Percentiles rank a stretch among this genome's conserved stretches.
Evolutionary conservation across 2,113 vertebrate species (phyloP).

Genomic region (Arizona elegans): DNA sequence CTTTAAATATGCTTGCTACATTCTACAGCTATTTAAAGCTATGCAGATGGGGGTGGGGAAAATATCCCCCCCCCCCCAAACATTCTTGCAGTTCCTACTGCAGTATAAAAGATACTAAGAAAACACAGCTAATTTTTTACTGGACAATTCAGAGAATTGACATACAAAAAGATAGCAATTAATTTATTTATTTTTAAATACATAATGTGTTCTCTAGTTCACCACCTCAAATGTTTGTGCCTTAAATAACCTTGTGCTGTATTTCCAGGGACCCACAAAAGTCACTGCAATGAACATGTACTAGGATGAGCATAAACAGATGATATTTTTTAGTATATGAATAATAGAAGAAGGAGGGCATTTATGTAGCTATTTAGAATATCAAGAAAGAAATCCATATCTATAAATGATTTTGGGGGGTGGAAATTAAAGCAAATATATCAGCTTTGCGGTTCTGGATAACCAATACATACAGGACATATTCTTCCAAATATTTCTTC

Average conservation of each 20-base stretch:
- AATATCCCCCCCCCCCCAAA: neutral
- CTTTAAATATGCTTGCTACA: neutral
- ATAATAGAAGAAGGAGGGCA: neutral
- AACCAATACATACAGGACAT: neutral
- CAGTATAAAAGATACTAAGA: neutral
- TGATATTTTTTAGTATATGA: neutral
- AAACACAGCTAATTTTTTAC: neutral
- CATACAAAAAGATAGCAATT: neutral
- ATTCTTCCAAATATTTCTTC: neutral
- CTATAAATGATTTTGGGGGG: neutral
- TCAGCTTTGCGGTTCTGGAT: neutral
- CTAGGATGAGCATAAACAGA: neutral
- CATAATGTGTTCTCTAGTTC: neutral
- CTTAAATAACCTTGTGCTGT: neutral
- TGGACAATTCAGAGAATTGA: neutral
- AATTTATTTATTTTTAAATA: neutral
- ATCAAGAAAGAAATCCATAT: neutral
- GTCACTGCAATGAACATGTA: neutral
- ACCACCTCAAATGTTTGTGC: neutral
- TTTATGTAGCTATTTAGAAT: neutral
- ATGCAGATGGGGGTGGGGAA: neutral
- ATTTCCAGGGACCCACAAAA: neutral
- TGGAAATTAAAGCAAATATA: neutral
- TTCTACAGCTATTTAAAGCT: constrained; percentile 16
- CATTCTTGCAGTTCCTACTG: neutral